Evolutionary conservation across 2,797 vertebrate genomes (phyloP).

Genomic region (Eulemur rubriventer): DNA sequence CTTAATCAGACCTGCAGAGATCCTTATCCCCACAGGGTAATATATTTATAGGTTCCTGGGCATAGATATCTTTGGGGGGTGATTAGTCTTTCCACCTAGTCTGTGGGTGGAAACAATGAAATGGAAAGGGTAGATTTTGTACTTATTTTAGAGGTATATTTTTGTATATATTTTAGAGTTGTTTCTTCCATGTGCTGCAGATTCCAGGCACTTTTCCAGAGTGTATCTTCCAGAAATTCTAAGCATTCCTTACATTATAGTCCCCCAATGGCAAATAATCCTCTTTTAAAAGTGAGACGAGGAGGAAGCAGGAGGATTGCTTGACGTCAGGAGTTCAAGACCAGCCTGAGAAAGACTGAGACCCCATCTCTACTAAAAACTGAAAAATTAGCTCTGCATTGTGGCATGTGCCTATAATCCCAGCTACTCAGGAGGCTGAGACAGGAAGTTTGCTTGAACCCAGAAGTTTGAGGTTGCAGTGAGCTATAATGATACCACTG

Average conservation of each 20-base stretch:
- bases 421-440: too few relatives aligned
- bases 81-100: not conserved
- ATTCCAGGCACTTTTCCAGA: not conserved
- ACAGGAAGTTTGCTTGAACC: too few relatives aligned
- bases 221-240: not conserved
- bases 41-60: not conserved
- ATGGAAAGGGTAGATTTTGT: not conserved
- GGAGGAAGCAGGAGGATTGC: too few relatives aligned
- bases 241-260: not conserved
- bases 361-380: too few relatives aligned
- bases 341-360: too few relatives aligned
- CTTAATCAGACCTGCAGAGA: not conserved
- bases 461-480: too few relatives aligned
- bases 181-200: not conserved
- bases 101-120: not conserved
- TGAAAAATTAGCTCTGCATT: too few relatives aligned
- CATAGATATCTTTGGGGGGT: not conserved
- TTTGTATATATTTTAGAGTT: not conserved
- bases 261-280: not conserved
- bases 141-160: not conserved
- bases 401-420: too few relatives aligned
- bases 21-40: not conserved
- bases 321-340: not conserved
- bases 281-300: not conserved
- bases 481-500: too few relatives aligned